Base-by-base conservation (phyloP, 2,797 vertebrate species). In the Tenualosa ilisha region DNA sequence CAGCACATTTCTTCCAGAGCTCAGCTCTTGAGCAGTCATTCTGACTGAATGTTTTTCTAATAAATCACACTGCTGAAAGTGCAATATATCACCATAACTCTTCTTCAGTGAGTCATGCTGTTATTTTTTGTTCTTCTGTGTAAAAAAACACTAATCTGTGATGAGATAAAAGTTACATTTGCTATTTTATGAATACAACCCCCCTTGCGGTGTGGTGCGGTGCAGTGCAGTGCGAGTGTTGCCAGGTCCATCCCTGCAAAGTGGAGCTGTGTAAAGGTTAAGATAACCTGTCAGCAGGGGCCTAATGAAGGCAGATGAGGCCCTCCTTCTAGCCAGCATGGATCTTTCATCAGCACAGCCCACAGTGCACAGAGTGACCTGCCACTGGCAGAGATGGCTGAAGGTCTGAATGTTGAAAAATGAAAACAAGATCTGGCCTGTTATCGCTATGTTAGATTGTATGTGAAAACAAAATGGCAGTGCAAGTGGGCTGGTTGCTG, bases 221-320 rank as follows among this genome's bases (percentile, higher is more conserved):
- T 13, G 3, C 56, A 22, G 3, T 26, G 24, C 61, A 26, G 61
- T 24, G n/a, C 26, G 2, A 72, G 65, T 3, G 26, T 43, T 46
- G 72, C 72, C 72, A 79, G 17, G 12, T 79, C 72, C 72, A 46
- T 79, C 72, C 40, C 72, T 9, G 72, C 40, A 46, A 40, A 79
- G 72, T 17, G 72, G 37, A 79, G 72, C 72, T 6, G 7, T 46
- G 17, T 46, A 43, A 40, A 79, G 40, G 72, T 79, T 79, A 79
- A 79, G 72, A 79, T 79, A 79, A 79, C 72, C 72, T 79, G 72
- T 79, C 72, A 46, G 72, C 20, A 20, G 6, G 20, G 26, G 13
- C 11, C 40, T 46, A 79, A 79, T 79, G 72, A 79, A 79, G 37
- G 72, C 72, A 22, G 37, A 79, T 79, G 72, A 79, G 59, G n/a